Evolutionary conservation across 2,113 vertebrate genomes (phyloP), one percentile per base, ranked within the genome.

Genomic region (Rhinolophus sinicus): DNA sequence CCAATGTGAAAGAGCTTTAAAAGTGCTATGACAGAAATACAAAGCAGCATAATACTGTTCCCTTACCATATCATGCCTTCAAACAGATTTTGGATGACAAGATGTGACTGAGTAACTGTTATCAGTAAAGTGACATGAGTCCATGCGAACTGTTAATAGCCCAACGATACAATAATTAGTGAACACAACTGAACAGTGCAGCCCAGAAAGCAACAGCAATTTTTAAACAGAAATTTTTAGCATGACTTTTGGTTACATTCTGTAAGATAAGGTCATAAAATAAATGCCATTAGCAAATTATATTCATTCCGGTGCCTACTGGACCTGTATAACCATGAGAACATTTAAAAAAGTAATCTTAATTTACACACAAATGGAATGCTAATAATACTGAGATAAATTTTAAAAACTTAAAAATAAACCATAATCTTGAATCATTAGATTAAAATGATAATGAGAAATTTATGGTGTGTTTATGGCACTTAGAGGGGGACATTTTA

Each of bases 11-110:
- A 76, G 40, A 72, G 56, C 50, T 77, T 93, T 77, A 83, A 82
- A 89, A 58, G 70, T 60, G 50, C 67, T 69, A 95, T 5, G 35
- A 95, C 4, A 62, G 89, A 97, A 82, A 88, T 90, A 97, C 21
- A 97, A 97, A 95, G 69, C 75, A 91, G 75, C 85, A 87, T 50
- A 87, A 96, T 77, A 64, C 77, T 93, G 38, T 97, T 58, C 96
- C 98, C 99, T 99, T 99, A 99, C 99, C 99, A 99, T 99, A 99
- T 99, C 99, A 99, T 99, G 98, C 99, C 99, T 99, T 99, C 99
- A 99, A 99, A 99, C 98, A 99, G 99, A 99, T 99, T 99, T 98
- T 99, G 99, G 99, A 99, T 99, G 98, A 99, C 99, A 98, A 99
- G 99, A 99, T 99, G 99, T 98, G 99, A 99, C 98, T 99, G 99